These are phyloP conservation scores for Globicephala melas DNA, from an alignment of 2,113 vertebrate genomes.

Conservation along the genomic window DNA sequence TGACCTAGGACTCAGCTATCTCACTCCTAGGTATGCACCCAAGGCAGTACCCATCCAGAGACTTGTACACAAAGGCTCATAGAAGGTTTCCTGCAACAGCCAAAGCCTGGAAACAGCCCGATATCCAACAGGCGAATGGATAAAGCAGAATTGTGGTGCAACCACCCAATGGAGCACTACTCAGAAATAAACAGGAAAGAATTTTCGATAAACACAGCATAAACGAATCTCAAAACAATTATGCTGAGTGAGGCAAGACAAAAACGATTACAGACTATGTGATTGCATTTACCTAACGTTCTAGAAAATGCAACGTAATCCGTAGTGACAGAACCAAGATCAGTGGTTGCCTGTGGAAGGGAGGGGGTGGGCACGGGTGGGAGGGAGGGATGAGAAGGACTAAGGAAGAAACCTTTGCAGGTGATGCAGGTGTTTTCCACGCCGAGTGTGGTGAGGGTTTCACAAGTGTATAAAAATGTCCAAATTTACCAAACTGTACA, in stretches of 20 bases:
- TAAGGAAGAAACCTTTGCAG: not conserved
- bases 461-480: not conserved
- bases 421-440: rapidly evolving
- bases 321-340: too few species aligned
- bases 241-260: not conserved
- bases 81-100: too few species aligned
- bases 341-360: not conserved
- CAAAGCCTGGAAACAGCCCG: not conserved
- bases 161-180: rapidly evolving
- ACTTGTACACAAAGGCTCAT: not conserved
- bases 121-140: not conserved
- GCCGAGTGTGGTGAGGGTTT: rapidly evolving
- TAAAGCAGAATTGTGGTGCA: rapidly evolving
- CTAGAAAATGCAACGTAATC: not conserved
- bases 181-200: not conserved
- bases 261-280: rapidly evolving
- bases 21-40: too few species aligned
- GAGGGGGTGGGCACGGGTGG: too few species aligned
- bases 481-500: not conserved
- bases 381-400: not conserved
- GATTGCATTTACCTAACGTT: not conserved
- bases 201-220: rapidly evolving
- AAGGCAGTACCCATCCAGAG: too few species aligned
- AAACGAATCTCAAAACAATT: not conserved
- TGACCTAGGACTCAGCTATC: not conserved